A percentile compares a stretch with the other conserved stretches of the same genome.
Evolutionary conservation across 2,888 invertebrate genomes (phyloP).

Genomic region (Serripes groenlandicus): DNA sequence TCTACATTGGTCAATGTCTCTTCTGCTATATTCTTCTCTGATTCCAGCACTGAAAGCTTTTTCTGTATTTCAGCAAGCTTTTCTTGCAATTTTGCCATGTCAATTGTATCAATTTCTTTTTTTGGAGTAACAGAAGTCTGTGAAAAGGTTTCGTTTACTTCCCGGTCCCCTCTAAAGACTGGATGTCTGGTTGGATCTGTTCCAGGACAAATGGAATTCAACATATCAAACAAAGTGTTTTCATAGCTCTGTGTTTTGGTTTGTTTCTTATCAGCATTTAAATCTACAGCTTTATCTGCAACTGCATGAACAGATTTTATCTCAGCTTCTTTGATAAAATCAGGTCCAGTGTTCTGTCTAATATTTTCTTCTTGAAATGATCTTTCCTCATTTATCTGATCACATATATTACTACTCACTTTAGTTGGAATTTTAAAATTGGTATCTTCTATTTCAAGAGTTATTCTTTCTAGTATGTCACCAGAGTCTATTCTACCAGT

Average conservation of each 20-base stretch:
- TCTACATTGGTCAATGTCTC: background rate
- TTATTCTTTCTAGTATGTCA: conserved; percentile 49
- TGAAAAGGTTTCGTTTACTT: background rate
- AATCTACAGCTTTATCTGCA: background rate
- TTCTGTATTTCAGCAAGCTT: background rate
- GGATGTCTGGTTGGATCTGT: conserved; percentile 56
- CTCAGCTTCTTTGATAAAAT: conserved; percentile 15
- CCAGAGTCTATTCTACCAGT: conserved; percentile 44
- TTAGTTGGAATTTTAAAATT: conserved; percentile 1
- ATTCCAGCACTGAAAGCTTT: background rate
- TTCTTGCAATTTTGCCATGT: background rate
- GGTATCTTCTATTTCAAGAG: conserved; percentile 2
- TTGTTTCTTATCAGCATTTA: background rate
- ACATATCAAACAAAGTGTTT: conserved; percentile 63
- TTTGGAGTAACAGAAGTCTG: background rate
- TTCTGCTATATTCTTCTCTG: background rate
- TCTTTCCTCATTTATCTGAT: background rate
- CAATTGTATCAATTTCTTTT: background rate
- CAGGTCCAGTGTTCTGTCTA: background rate
- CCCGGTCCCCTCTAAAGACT: conserved; percentile 14
- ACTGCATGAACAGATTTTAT: background rate
- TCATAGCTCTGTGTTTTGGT: background rate
- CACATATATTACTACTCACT: background rate
- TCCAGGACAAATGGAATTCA: conserved; percentile 66
- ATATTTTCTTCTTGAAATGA: background rate